phyloP scores from a whole-genome alignment of 2,888 invertebrate species.

The Pheosia gnoma region DNA sequence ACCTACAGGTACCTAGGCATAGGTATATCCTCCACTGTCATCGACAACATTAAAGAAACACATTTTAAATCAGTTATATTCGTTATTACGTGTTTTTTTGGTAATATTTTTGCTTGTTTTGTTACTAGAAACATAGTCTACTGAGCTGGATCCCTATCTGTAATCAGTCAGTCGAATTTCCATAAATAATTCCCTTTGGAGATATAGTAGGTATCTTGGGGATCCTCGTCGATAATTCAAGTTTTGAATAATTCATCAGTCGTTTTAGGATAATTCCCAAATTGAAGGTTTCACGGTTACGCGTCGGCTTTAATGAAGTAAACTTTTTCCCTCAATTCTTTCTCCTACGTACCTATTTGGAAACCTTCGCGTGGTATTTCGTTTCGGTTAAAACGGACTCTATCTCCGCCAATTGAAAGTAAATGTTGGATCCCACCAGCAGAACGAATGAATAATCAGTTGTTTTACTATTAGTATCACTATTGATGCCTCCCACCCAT shows the following conservation, averaged over 20 bases:
- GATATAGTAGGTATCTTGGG: constrained; percentile 58
- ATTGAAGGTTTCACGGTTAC: constrained; percentile 68
- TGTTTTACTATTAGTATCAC: constrained; percentile 8
- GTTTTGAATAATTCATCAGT: constrained; percentile 73
- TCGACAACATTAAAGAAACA: too few species aligned
- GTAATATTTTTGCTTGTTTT: too few species aligned
- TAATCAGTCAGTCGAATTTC: constrained; percentile 54
- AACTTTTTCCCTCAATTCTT: constrained; percentile 47
- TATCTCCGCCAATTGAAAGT: constrained; percentile 36
- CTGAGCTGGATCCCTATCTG: constrained; percentile 21
- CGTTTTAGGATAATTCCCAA: constrained; percentile 74
- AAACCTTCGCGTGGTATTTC: constrained; percentile 27
- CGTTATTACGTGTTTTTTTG: too few species aligned
- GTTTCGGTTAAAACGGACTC: constrained; percentile 24
- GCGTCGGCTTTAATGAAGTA: constrained; percentile 62
- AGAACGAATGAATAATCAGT: constrained; percentile 10
- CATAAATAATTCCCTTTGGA: constrained; percentile 66
- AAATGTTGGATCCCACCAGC: constrained; percentile 26
- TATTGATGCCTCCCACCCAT: too few species aligned
- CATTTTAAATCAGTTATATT: too few species aligned
- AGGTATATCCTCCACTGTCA: too few species aligned
- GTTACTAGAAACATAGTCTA: neutral
- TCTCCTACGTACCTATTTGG: constrained; percentile 27
- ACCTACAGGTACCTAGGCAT: too few species aligned
- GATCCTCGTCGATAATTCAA: constrained; percentile 71